These are phyloP conservation scores for Lineus longissimus DNA, from an alignment of 1,140 invertebrate genomes.

Conservation along the genomic window DNA sequence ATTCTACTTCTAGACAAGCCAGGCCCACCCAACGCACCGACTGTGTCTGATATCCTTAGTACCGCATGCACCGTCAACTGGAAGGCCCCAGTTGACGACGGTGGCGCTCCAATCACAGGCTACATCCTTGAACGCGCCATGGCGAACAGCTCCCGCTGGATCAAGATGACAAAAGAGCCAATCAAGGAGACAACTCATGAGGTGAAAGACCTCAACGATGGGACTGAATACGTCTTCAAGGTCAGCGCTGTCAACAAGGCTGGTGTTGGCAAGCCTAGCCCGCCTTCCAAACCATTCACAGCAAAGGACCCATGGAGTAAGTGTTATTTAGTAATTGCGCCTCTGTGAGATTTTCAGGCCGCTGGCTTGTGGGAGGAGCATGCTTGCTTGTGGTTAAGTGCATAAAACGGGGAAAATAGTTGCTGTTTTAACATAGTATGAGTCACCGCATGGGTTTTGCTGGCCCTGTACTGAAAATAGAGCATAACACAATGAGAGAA, in stretches of 20 bases:
- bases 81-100: constrained; percentile 97
- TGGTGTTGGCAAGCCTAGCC: constrained; percentile 86
- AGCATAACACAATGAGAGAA: no score
- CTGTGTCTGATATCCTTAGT: constrained; percentile 86
- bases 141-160: constrained; percentile 35
- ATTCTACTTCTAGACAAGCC: constrained; percentile 46
- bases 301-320: constrained; percentile 71
- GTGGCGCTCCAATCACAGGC: constrained; percentile 87
- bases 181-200: constrained; percentile 61
- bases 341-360: no score
- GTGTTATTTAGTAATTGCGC: no score
- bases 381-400: no score
- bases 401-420: no score
- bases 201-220: constrained; percentile 84
- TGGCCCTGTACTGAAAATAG: no score
- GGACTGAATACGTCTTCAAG: constrained; percentile 90
- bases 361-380: no score
- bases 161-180: constrained; percentile 33
- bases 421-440: no score
- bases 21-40: constrained; percentile 80
- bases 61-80: constrained; percentile 91
- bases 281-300: constrained; percentile 73
- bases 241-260: constrained; percentile 96
- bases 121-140: constrained; percentile 80
- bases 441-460: no score